Evolutionary conservation across 2,888 invertebrate species (phyloP).

Genomic region (Pristionchus mayeri): DNA sequence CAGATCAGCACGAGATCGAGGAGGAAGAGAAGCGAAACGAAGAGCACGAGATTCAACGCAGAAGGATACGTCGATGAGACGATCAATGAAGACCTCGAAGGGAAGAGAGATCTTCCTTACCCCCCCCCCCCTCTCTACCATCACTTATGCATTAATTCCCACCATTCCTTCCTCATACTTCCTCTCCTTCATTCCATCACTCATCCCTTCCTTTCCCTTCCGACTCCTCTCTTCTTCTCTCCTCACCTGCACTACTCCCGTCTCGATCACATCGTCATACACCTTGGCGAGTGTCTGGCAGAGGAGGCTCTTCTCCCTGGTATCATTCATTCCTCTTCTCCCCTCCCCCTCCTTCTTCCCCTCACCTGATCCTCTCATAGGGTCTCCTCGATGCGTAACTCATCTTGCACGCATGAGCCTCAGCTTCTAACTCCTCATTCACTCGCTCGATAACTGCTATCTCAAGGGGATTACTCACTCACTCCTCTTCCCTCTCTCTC

Average conservation of each 20-base stretch:
- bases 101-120: neutral
- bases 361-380: conserved; percentile 32
- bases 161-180: too few relatives aligned
- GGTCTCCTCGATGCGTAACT: conserved; percentile 9
- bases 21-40: conserved; percentile 62
- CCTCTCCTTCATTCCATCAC: too few relatives aligned
- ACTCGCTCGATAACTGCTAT: neutral
- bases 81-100: conserved; percentile 66
- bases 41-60: conserved; percentile 71
- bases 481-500: neutral
- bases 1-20: conserved; percentile 65
- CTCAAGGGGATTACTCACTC: neutral
- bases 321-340: neutral
- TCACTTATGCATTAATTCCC: too few relatives aligned
- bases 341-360: neutral
- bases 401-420: neutral
- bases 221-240: too few relatives aligned
- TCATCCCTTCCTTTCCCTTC: too few relatives aligned
- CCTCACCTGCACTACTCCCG: conserved; percentile 68
- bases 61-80: conserved; percentile 72
- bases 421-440: conserved; percentile 40
- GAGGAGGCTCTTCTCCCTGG: conserved; percentile 59
- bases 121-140: too few relatives aligned
- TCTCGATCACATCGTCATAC: conserved; percentile 66
- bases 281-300: conserved; percentile 64